Conservation (phyloP, 2,888 invertebrate genomes). For the Drosophila rubida region DNA sequence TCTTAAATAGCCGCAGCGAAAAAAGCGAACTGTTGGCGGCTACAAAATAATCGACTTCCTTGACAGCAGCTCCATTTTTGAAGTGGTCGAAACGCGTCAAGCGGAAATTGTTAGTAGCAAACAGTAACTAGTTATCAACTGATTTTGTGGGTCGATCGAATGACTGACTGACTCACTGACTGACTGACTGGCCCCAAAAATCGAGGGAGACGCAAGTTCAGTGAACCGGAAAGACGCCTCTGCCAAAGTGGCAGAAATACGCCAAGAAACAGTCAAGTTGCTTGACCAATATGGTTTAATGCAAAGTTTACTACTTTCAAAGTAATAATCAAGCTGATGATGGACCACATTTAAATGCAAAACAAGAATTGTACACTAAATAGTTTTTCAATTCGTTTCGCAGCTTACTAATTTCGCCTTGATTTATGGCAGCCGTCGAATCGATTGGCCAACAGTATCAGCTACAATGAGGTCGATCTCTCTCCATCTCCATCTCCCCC, state of each 20-base stretch:
- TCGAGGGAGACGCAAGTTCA: slow-evolving; percentile 17
- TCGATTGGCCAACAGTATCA: slow-evolving; percentile 26
- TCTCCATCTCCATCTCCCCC: too few relatives aligned
- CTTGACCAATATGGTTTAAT: neutral
- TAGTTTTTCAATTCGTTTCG: slow-evolving; percentile 6
- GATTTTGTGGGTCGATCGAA: slow-evolving; percentile 18
- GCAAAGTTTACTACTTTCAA: neutral
- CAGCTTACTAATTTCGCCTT: neutral
- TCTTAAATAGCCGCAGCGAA: slow-evolving; percentile 39
- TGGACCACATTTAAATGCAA: too few relatives aligned
- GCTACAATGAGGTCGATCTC: slow-evolving; percentile 44
- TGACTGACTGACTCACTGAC: slow-evolving; percentile 4
- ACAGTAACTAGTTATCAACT: slow-evolving; percentile 28
- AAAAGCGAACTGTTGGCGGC: slow-evolving; percentile 14
- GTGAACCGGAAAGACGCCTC: slow-evolving; percentile 22
- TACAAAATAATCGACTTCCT: slow-evolving; percentile 63
- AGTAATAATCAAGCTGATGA: too few relatives aligned
- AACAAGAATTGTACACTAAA: slow-evolving; percentile 1
- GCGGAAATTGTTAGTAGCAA: slow-evolving; percentile 55
- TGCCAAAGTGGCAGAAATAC: neutral
- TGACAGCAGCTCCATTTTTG: slow-evolving; percentile 33
- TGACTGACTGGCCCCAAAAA: slow-evolving; percentile 15
- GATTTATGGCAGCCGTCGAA: neutral
- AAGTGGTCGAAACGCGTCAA: slow-evolving; percentile 41
- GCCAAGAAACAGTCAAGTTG: neutral